A percentile compares a stretch with the other conserved stretches of the same genome.
Conservation (phyloP, 2,797 vertebrate species). For the Alectoris magna region DNA sequence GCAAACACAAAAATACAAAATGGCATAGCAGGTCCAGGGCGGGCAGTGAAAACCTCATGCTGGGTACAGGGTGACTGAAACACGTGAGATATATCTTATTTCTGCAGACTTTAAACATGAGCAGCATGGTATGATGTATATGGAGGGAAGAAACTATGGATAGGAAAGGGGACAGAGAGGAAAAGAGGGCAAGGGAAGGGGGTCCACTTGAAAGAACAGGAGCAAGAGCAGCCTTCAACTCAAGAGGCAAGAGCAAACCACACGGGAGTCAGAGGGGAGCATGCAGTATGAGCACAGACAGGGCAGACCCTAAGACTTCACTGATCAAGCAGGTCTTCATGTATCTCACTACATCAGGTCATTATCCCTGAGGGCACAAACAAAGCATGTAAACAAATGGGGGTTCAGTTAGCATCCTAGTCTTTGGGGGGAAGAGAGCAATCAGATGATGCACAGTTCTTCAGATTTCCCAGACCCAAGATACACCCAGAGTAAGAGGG, state of each 20-base stretch:
- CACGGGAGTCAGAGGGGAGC: not conserved
- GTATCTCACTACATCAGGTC: constrained; percentile 29
- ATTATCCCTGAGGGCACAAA: constrained; percentile 37
- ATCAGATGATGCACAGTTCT: not conserved
- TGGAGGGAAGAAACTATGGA: not conserved
- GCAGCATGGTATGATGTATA: not conserved
- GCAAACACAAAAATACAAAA: not conserved
- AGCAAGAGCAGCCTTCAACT: not conserved
- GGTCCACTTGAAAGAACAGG: not conserved
- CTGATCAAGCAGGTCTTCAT: not conserved
- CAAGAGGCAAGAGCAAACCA: constrained; percentile 5
- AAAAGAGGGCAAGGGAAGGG: not conserved
- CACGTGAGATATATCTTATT: not conserved
- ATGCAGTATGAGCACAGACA: not conserved
- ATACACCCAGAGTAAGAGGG: constrained; percentile 1
- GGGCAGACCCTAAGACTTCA: constrained; percentile 40
- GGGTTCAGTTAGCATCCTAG: not conserved
- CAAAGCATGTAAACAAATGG: constrained; percentile 4
- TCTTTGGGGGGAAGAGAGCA: not conserved
- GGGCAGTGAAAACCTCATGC: not conserved
- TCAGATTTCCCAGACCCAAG: not conserved
- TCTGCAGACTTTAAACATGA: not conserved
- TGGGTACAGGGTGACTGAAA: not conserved
- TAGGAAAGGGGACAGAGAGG: not conserved
- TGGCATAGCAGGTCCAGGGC: not conserved